Base-by-base conservation (phyloP, 2,797 vertebrate genomes). In the Labeo calbasu region DNA sequence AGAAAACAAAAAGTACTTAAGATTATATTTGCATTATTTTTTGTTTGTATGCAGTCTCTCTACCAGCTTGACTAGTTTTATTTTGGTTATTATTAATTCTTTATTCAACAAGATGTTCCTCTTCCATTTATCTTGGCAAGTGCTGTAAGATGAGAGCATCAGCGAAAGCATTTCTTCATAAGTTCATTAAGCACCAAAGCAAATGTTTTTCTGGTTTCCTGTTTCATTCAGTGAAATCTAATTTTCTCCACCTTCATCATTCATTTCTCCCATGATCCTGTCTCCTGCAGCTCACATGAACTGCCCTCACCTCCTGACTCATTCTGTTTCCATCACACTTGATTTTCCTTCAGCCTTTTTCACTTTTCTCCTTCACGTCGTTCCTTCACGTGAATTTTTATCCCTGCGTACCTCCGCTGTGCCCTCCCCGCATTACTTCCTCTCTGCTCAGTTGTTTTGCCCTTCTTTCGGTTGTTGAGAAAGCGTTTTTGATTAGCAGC, bases 401-500 rank as follows among this genome's bases (percentile, higher is more conserved):
- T 15, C 57, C 69, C 40, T 13, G n/a, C 46, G 17, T 66, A 69
- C 50, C 48, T 43, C 77, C 51, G 25, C 61, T 50, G n/a, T 43
- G 14, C 76, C 36, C 76, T 69, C 23, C 32, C 46, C 50, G 43
- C 36, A 19, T 51, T 23, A 46, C 73, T 61, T 63, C 53, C 23
- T 78, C 36, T 80, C 59, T 66, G 46, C 51, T 28, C 36, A 14
- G 12, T 21, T 48, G n/a, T 70, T 69, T 48, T 81, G 1, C 68
- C 63, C 51, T 51, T 15, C 28, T 19, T n/a, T 66, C n/a, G 25
- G 40, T 70, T 46, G 85, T 84, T 88, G 89, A 84, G 87, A 89
- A 86, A 84, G 25, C 50, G 2, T 50, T 82, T 87, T 84, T 88
- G 86, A 92, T 91, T 88, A 92, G 72, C 81, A 89, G 88, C 81